Conservation (phyloP, 2,888 invertebrate species). For the Noctua comes region DNA sequence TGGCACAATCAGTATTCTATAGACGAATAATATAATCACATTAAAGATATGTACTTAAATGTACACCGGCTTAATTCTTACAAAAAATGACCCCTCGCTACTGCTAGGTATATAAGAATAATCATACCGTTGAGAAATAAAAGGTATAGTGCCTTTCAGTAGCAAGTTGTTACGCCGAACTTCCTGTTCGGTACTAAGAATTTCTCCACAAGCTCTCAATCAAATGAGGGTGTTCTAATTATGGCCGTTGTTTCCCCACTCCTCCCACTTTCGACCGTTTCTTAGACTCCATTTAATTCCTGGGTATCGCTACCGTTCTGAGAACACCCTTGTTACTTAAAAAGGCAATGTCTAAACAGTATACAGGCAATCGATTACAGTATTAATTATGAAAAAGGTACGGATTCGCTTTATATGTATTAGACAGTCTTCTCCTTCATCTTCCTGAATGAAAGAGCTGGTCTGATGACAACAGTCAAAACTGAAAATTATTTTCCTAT, state of each 20-base stretch:
- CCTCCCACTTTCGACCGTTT: background rate
- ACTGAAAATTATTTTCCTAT: background rate
- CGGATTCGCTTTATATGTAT: background rate
- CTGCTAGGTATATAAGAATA: background rate
- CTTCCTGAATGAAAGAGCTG: background rate
- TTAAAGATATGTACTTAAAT: no score
- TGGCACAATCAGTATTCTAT: no score
- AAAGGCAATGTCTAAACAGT: background rate
- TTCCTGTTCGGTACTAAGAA: slow-evolving; percentile 17
- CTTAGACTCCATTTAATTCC: background rate
- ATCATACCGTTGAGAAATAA: background rate
- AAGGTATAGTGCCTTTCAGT: background rate
- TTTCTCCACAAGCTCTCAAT: background rate
- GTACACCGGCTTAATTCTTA: no score
- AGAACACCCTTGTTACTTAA: background rate
- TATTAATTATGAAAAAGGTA: background rate
- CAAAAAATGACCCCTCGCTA: no score
- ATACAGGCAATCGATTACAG: background rate
- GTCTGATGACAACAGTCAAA: background rate
- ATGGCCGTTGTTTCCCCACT: background rate
- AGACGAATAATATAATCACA: no score
- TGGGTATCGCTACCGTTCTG: slow-evolving; percentile 1
- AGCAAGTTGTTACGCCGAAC: slow-evolving; percentile 1
- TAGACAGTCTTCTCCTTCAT: background rate
- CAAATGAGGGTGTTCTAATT: slow-evolving; percentile 20